phyloP scores from a whole-genome alignment of 2,113 vertebrate genomes.

The Oryzias melastigma region DNA sequence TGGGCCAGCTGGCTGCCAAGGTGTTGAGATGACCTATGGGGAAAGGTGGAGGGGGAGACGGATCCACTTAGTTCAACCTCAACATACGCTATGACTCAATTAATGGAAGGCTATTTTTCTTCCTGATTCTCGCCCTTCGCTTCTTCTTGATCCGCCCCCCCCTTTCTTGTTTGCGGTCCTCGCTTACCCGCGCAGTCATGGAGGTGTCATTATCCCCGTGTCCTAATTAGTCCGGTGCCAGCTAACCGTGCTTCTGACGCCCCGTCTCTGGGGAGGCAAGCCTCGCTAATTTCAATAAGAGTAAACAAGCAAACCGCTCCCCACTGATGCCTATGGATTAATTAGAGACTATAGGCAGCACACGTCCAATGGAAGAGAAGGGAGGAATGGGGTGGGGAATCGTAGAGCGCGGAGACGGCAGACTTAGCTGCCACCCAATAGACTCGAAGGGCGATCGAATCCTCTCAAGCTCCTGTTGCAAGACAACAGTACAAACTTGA shows the following conservation, averaged over 20 bases:
- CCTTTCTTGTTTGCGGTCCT: constrained; percentile 7
- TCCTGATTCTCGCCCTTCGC: not conserved
- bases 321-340: constrained; percentile 68
- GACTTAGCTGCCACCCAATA: not conserved
- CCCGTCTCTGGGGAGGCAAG: constrained; percentile 64
- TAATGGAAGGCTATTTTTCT: not conserved
- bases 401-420: not conserved
- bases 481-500: constrained; percentile 20
- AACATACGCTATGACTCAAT: too few relatives aligned
- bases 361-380: constrained; percentile 22
- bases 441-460: not conserved
- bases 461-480: not conserved
- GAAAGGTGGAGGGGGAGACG: constrained; percentile 18
- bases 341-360: constrained; percentile 65
- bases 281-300: constrained; percentile 78
- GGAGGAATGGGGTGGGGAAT: constrained; percentile 2
- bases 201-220: constrained; percentile 62
- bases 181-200: constrained; percentile 19
- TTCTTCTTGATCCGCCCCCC: not conserved
- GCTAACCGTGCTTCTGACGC: constrained; percentile 74
- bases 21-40: constrained; percentile 56
- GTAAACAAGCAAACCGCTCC: constrained; percentile 77
- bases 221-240: constrained; percentile 74
- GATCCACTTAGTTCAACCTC: not conserved
- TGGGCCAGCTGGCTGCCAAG: constrained; percentile 62